phyloP scores from a whole-genome alignment of 2,113 vertebrate species.

The Rhinichthys klamathensis region DNA sequence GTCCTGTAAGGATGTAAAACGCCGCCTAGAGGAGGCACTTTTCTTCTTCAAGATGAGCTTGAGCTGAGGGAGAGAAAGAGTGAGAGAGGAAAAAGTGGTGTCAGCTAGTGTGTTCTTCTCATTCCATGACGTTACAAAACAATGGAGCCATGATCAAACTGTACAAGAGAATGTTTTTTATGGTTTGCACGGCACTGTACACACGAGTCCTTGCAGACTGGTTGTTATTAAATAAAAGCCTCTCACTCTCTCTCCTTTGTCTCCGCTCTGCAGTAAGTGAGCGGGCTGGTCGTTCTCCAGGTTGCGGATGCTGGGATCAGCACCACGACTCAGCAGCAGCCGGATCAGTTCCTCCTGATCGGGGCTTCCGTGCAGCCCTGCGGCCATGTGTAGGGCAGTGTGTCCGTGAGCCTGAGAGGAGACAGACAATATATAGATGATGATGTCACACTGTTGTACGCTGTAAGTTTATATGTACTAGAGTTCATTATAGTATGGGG shows the following conservation, averaged over 20 bases:
- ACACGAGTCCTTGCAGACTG: neutral
- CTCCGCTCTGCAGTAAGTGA: conserved; percentile 84
- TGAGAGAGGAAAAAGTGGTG: neutral
- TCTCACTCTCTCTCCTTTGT: conserved; percentile 80
- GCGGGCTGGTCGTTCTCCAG: conserved; percentile 89
- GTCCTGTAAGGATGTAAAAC: conserved; percentile 82
- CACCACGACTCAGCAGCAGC: conserved; percentile 80
- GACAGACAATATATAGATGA: neutral
- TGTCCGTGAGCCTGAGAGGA: conserved; percentile 85
- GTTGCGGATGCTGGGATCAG: conserved; percentile 86
- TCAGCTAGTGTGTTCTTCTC: neutral
- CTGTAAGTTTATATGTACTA: neutral
- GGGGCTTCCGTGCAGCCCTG: conserved; percentile 81
- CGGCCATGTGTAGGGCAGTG: conserved; percentile 92
- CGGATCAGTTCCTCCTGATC: conserved; percentile 82
- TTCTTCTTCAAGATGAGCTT: conserved; percentile 87
- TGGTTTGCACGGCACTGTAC: neutral
- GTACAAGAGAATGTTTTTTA: neutral
- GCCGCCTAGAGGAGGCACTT: conserved; percentile 76
- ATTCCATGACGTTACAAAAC: neutral
- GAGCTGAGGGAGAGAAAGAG: conserved; percentile 72
- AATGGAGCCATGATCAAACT: neutral
- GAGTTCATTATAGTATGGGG: neutral
- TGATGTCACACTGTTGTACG: neutral
- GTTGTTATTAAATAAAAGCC: neutral